Evolutionary conservation across 53 echinoderm and acorn worm genomes (phyloP).

Genomic region (Echinometra lucunter): DNA sequence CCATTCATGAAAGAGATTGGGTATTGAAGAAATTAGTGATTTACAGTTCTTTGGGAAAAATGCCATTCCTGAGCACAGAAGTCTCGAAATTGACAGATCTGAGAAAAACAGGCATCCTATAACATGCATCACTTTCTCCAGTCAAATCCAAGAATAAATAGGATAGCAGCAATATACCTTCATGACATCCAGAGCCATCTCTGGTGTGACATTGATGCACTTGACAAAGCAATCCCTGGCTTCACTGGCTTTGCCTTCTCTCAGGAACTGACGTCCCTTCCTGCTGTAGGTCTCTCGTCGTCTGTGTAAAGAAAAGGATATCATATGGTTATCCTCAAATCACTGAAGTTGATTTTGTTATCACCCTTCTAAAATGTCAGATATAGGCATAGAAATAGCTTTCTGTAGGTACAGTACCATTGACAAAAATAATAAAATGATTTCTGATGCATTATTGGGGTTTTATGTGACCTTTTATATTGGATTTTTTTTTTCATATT

Average conservation of each 20-base stretch:
- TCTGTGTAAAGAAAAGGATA: slow-evolving; percentile 63
- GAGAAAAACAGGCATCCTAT: too few species aligned
- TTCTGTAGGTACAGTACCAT: background rate
- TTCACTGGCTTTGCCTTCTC: slow-evolving; percentile 92
- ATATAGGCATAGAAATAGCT: background rate
- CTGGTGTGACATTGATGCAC: slow-evolving; percentile 91
- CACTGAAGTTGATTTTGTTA: background rate
- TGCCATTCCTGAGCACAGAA: too few species aligned
- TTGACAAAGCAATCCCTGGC: slow-evolving; percentile 95
- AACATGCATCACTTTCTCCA: too few species aligned
- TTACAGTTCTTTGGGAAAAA: too few species aligned
- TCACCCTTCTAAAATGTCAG: background rate
- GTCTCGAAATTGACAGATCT: too few species aligned
- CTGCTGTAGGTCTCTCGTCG: slow-evolving; percentile 84
- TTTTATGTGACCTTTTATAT: background rate
- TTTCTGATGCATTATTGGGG: background rate
- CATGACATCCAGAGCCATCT: slow-evolving; percentile 96
- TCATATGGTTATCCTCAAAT: background rate
- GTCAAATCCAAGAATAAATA: background rate
- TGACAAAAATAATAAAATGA: background rate
- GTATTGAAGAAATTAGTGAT: too few species aligned
- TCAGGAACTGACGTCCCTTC: slow-evolving; percentile 92
- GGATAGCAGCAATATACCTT: slow-evolving; percentile 58
- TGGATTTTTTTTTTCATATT: too few species aligned
- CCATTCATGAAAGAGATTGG: too few species aligned